Evolutionary conservation across 2,113 vertebrate species (phyloP), one percentile per base, ranked within the genome.

Genomic region (Lota lota): DNA sequence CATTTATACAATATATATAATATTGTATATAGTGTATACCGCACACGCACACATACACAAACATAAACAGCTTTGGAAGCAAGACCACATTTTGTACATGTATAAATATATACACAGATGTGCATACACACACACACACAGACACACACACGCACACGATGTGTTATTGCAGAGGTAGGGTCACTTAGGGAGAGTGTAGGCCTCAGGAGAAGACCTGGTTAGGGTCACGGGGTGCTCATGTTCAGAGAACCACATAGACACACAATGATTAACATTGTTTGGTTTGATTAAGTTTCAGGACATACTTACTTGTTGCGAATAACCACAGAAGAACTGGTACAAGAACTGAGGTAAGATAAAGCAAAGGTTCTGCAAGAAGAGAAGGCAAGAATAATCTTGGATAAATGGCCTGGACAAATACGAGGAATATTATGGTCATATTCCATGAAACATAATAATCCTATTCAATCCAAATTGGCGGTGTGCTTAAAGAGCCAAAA

Each of bases 311-410:
- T 99, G 97, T 87, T 99, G 97, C 65, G 97, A 99, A 89, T 95
- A 99, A 80, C 97, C 97, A 81, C 97, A 99, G 93, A 98, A 99
- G 88, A 99, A 98, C 92, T 99, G 97, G 93, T 96, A 99, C 86
- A 99, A 95, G 96, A 99, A 98, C 78, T 99, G 97, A 20, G 97
- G 97, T 86, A 99, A 94, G 88, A 99, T 99, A 93, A 99, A 99
- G 90, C 97, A 99, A 83, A 99, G 95, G 84, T 99, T 99, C 97
- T 99, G 81, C 22, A 78, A 85, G 75, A 22, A 57, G 40, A 47
- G 40, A 47, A 47, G 40, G 12, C 40, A 47, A 47, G 2, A 11
- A 12, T 47, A 11, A 14, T 47, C 40, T 47, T 47, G 40, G 40
- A 47, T 47, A 12, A 47, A 47, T 33, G 40, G 40, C 8, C 40